A percentile compares a stretch with the other conserved stretches of the same genome.
These are phyloP conservation scores for Himalopsyche phryganea DNA, from an alignment of 1,140 invertebrate species.

Conservation along the genomic window DNA sequence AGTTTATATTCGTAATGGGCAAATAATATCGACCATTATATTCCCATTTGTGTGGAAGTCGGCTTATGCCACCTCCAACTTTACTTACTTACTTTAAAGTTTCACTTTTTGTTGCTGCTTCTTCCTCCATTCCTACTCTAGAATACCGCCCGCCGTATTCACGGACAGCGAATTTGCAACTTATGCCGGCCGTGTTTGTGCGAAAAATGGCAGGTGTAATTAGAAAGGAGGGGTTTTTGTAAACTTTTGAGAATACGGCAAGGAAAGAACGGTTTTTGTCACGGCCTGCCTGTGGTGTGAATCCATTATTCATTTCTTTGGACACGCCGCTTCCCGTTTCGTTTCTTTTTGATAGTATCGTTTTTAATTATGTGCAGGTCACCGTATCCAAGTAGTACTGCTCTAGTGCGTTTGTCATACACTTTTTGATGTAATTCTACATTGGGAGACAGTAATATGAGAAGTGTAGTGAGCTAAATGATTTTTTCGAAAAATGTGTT, in stretches of 20 bases:
- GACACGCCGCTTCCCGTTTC: too few species aligned
- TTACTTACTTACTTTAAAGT: conserved; percentile 16
- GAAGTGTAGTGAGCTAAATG: too few species aligned
- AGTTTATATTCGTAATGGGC: conserved; percentile 28
- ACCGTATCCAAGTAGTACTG: too few species aligned
- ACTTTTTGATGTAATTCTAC: too few species aligned
- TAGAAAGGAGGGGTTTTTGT: neutral
- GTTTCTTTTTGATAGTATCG: too few species aligned
- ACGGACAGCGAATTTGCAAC: too few species aligned
- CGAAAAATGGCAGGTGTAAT: conserved; percentile 3
- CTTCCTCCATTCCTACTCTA: neutral
- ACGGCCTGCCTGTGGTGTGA: neutral
- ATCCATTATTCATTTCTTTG: too few species aligned
- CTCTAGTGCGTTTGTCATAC: too few species aligned
- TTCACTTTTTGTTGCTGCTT: conserved; percentile 17
- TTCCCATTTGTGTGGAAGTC: conserved; percentile 29
- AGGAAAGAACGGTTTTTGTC: conserved; percentile 12
- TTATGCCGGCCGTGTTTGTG: too few species aligned
- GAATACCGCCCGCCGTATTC: conserved; percentile 2
- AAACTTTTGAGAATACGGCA: neutral
- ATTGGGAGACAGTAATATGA: too few species aligned
- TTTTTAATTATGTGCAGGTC: too few species aligned
- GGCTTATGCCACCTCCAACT: conserved; percentile 17
- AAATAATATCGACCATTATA: conserved; percentile 34
- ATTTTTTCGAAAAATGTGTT: too few species aligned